Evolutionary conservation across 2,797 vertebrate species (phyloP).

Genomic region (Muscicapa comitata): DNA sequence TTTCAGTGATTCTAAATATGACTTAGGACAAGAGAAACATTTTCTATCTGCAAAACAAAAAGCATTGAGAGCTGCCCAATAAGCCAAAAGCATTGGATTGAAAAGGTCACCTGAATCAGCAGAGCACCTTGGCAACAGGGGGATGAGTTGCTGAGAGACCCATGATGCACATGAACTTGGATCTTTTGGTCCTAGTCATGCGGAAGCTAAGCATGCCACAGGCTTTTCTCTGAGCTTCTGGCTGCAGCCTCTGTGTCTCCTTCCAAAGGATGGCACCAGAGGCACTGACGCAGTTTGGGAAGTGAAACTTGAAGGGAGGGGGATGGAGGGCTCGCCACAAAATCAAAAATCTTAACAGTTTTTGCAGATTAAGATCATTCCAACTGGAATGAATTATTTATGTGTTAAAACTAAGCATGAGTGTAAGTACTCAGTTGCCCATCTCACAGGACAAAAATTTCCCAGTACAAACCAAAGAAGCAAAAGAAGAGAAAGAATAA

Average conservation of each 20-base stretch:
- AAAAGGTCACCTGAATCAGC: constrained; percentile 65
- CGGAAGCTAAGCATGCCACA: constrained; percentile 32
- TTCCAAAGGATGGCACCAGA: constrained; percentile 19
- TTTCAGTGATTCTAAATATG: constrained; percentile 15
- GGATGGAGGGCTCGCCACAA: not conserved
- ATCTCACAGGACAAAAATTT: not conserved
- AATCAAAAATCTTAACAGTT: not conserved
- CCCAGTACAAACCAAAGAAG: not conserved
- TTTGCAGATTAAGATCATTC: not conserved
- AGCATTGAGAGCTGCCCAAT: constrained; percentile 25
- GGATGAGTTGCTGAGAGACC: constrained; percentile 69
- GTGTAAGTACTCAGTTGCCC: not conserved
- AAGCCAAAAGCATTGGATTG: constrained; percentile 54
- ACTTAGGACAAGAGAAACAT: constrained; percentile 22
- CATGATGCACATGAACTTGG: constrained; percentile 45
- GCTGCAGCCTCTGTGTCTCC: not conserved
- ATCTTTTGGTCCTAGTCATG: constrained; percentile 51
- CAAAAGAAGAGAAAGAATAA: not conserved
- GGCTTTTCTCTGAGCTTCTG: constrained; percentile 27
- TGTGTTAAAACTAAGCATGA: not conserved
- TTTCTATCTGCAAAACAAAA: constrained; percentile 52
- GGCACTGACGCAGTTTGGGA: not conserved
- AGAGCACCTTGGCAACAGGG: constrained; percentile 66
- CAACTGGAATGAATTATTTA: not conserved
- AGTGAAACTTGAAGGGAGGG: not conserved